Percentiles rank a stretch among this genome's conserved stretches.
Conservation (phyloP, 1,140 invertebrate species). For the Listronotus oregonensis region DNA sequence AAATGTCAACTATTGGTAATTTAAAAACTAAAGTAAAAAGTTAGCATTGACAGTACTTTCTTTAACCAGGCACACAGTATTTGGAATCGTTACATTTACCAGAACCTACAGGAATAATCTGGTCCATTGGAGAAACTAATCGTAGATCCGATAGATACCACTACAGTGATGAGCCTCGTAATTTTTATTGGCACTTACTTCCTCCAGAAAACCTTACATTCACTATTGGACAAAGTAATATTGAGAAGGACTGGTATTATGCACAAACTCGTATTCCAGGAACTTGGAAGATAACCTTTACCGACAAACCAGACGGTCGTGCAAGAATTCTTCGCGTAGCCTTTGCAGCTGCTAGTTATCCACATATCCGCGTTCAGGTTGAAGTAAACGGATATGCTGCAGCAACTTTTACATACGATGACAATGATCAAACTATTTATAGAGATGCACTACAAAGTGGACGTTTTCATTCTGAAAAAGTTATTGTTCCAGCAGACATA, state of each 20-base stretch:
- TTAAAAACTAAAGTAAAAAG: too few relatives aligned
- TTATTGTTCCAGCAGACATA: background rate
- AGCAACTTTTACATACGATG: slow-evolving; percentile 10
- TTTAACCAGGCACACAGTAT: background rate
- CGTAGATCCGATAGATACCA: slow-evolving; percentile 15
- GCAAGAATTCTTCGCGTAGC: slow-evolving; percentile 8
- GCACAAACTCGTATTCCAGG: slow-evolving; percentile 21
- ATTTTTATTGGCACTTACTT: slow-evolving; percentile 23
- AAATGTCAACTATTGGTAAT: too few relatives aligned
- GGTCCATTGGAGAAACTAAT: slow-evolving; percentile 19
- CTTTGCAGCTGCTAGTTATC: slow-evolving; percentile 21
- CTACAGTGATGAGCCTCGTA: slow-evolving; percentile 17
- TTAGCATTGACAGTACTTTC: too few relatives aligned
- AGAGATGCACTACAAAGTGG: slow-evolving; percentile 28
- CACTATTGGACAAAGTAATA: slow-evolving; percentile 11
- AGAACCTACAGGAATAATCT: slow-evolving; percentile 19
- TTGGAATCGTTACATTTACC: slow-evolving; percentile 3
- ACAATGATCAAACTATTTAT: slow-evolving; percentile 17
- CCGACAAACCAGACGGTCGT: slow-evolving; percentile 1
- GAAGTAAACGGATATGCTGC: background rate
- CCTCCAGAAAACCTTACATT: slow-evolving; percentile 24
- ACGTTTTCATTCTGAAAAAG: slow-evolving; percentile 13
- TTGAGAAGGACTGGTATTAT: slow-evolving; percentile 18
- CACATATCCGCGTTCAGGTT: background rate
- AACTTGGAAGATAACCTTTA: slow-evolving; percentile 7